These are phyloP conservation scores for Xyrichtys novacula DNA, from an alignment of 2,797 vertebrate genomes.

Conservation along the genomic window DNA sequence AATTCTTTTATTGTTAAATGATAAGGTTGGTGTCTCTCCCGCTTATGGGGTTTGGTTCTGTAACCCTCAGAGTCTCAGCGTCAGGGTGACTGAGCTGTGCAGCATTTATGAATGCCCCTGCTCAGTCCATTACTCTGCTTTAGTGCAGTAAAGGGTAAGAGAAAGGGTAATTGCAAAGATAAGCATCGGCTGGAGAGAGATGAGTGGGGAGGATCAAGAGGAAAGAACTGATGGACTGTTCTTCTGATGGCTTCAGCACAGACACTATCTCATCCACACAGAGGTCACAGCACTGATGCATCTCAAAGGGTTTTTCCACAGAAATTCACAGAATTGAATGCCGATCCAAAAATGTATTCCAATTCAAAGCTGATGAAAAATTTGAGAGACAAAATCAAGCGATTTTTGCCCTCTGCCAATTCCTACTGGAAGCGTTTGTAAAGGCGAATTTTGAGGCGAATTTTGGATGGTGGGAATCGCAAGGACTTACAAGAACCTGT, in stretches of 20 bases:
- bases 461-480: too few relatives aligned
- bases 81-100: slow-evolving; percentile 38
- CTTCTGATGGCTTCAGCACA: slow-evolving; percentile 23
- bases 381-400: too few relatives aligned
- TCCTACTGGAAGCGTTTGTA: too few relatives aligned
- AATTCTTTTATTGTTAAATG: slow-evolving; percentile 14
- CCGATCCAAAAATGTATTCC: too few relatives aligned
- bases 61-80: slow-evolving; percentile 30
- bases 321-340: too few relatives aligned
- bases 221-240: slow-evolving; percentile 45
- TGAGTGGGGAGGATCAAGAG: slow-evolving; percentile 28
- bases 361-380: too few relatives aligned
- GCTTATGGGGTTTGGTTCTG: slow-evolving; percentile 10
- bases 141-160: slow-evolving; percentile 47
- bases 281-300: slow-evolving; percentile 7
- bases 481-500: too few relatives aligned
- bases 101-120: slow-evolving; percentile 49
- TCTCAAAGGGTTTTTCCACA: neutral
- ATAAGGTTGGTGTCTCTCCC: slow-evolving; percentile 2
- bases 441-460: too few relatives aligned
- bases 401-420: too few relatives aligned
- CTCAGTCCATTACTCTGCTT: slow-evolving; percentile 62
- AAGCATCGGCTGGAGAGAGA: slow-evolving; percentile 42
- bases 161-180: slow-evolving; percentile 66
- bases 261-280: slow-evolving; percentile 25